Conservation (phyloP, 2,113 vertebrate genomes). For the Phoenicopterus ruber region DNA sequence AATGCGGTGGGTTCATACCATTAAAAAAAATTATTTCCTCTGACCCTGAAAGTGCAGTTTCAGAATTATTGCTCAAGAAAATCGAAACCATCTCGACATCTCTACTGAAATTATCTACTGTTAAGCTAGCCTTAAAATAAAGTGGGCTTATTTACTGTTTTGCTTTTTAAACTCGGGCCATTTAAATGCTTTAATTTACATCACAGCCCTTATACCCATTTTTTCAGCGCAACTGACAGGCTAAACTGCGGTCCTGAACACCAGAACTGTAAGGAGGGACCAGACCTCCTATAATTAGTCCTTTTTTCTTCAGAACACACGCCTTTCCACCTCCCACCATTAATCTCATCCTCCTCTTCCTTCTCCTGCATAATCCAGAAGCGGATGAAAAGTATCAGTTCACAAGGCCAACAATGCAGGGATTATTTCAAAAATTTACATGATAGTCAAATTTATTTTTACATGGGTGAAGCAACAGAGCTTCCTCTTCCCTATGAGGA, state of each 20-base stretch:
- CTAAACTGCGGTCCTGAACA: neutral
- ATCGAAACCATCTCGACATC: neutral
- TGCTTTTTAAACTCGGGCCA: neutral
- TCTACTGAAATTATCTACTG: neutral
- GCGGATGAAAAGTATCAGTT: neutral
- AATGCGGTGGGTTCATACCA: neutral
- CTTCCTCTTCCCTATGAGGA: conserved; percentile 15
- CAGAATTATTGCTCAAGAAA: neutral
- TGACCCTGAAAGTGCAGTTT: neutral
- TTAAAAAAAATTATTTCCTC: neutral
- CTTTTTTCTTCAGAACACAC: neutral
- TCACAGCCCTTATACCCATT: neutral
- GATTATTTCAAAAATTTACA: neutral
- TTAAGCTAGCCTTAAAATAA: neutral
- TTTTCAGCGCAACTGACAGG: neutral
- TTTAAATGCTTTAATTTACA: neutral
- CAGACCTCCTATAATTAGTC: neutral
- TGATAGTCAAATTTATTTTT: conserved; percentile 39
- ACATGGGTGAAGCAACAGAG: neutral
- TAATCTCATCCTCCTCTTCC: neutral
- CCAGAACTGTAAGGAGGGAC: neutral
- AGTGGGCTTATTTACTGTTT: neutral
- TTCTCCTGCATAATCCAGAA: neutral
- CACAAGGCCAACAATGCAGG: neutral
- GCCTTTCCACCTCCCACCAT: neutral